phyloP scores from a whole-genome alignment of 92 coral and sea anemone species.

The Heteractis magnifica region DNA sequence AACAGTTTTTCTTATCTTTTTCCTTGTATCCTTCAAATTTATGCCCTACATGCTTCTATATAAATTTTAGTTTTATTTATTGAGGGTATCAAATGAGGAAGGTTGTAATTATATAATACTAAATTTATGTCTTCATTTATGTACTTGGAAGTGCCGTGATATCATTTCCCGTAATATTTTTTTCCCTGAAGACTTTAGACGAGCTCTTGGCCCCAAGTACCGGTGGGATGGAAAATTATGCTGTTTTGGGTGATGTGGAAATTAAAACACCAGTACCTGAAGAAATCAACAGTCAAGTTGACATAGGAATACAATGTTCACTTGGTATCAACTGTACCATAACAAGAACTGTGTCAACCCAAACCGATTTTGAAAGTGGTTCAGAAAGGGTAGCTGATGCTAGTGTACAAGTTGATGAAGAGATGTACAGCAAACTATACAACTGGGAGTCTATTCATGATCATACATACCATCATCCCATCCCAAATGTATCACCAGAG shows the following conservation, averaged over 20 bases:
- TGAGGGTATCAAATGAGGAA: background rate
- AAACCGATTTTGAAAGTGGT: constrained; percentile 3
- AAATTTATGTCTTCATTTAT: background rate
- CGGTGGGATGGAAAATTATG: background rate
- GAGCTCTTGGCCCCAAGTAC: background rate
- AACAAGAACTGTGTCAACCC: constrained; percentile 13
- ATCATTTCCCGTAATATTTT: background rate
- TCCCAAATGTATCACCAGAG: background rate
- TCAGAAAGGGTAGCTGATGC: background rate
- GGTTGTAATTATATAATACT: background rate
- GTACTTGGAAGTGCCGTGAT: constrained; percentile 1
- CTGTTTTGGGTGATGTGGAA: too few species aligned
- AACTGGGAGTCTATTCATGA: constrained; percentile 8
- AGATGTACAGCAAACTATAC: constrained; percentile 9
- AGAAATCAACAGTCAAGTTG: constrained; percentile 11
- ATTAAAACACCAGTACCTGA: background rate
- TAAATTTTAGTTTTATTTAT: too few species aligned
- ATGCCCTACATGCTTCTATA: background rate
- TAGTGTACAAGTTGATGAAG: constrained; percentile 13
- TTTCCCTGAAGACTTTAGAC: background rate
- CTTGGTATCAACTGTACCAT: background rate
- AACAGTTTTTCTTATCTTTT: background rate
- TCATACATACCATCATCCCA: constrained; percentile 1
- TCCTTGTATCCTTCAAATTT: background rate
- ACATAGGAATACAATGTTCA: constrained; percentile 9